A percentile compares a stretch with the other conserved stretches of the same genome.
These are phyloP conservation scores for Phortica magna DNA, from an alignment of 2,888 invertebrate genomes.

Conservation along the genomic window DNA sequence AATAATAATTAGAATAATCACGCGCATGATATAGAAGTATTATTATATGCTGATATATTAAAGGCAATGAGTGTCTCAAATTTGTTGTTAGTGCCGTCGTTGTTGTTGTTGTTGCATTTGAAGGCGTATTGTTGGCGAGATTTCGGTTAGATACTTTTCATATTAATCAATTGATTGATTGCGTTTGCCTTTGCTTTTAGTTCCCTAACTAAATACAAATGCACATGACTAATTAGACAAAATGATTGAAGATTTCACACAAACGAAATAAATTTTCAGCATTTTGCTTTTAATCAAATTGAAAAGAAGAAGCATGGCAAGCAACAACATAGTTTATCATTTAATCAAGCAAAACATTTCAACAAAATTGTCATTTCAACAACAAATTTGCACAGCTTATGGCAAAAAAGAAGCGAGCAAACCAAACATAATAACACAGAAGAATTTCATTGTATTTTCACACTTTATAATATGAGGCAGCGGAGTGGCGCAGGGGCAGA, in stretches of 20 bases:
- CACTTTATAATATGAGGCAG: not conserved
- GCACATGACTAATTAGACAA: constrained; percentile 14
- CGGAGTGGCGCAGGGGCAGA: not conserved
- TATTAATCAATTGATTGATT: constrained; percentile 1
- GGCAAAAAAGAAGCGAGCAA: not conserved
- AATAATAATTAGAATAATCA: constrained; percentile 57
- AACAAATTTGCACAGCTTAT: not conserved
- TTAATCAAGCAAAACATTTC: not conserved
- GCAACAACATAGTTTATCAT: not conserved
- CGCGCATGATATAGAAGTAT: constrained; percentile 59
- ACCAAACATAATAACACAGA: not conserved
- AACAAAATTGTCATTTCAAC: not conserved
- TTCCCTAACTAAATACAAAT: not conserved
- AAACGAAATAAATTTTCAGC: not conserved
- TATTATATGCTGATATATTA: constrained; percentile 27
- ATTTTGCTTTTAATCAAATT: not conserved
- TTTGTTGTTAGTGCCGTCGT: constrained; percentile 13
- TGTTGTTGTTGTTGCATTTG: no score
- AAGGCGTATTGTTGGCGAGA: no score
- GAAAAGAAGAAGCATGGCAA: not conserved
- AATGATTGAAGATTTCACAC: constrained; percentile 24
- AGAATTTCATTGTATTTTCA: constrained; percentile 14
- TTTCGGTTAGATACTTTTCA: not conserved
- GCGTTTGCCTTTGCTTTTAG: constrained; percentile 11
- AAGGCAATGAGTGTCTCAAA: constrained; percentile 38